Percentiles rank a stretch among this genome's conserved stretches.
phyloP scores from a whole-genome alignment of 2,797 vertebrate species.

The Cynopterus sphinx region DNA sequence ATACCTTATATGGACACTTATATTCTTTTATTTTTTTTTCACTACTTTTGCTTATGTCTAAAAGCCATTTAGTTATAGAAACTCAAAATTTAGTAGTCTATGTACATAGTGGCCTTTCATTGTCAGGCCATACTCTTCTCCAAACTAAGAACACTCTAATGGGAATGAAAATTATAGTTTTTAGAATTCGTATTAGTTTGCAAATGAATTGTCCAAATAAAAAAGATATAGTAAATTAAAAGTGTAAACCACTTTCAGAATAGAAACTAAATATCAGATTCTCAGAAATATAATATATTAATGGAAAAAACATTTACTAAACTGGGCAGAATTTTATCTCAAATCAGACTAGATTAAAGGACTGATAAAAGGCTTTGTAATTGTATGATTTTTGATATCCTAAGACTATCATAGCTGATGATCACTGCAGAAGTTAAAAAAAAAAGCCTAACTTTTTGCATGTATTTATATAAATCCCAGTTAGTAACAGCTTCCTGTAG shows the following conservation, averaged over 20 bases:
- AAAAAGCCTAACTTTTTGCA: background rate
- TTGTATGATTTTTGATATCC: background rate
- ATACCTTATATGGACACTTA: background rate
- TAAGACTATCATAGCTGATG: background rate
- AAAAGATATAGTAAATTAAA: background rate
- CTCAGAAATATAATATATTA: constrained; percentile 24
- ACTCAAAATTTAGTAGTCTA: background rate
- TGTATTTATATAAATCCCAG: constrained; percentile 40
- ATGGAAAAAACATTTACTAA: constrained; percentile 42
- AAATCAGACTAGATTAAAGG: constrained; percentile 45
- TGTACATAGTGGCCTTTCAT: background rate
- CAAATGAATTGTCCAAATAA: background rate
- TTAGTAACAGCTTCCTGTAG: background rate
- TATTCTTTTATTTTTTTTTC: background rate
- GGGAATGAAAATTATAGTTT: background rate
- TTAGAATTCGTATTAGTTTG: background rate
- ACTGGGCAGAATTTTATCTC: constrained; percentile 44
- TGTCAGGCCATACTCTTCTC: background rate
- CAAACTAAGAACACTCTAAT: background rate
- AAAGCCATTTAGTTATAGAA: background rate
- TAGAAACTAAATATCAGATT: background rate
- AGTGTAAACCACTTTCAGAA: constrained; percentile 10
- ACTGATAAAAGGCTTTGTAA: background rate
- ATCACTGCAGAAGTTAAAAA: constrained; percentile 50
- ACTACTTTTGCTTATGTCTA: background rate